These are phyloP conservation scores for Cyprinodon variegatus DNA, from an alignment of 2,113 vertebrate genomes.

Conservation along the genomic window DNA sequence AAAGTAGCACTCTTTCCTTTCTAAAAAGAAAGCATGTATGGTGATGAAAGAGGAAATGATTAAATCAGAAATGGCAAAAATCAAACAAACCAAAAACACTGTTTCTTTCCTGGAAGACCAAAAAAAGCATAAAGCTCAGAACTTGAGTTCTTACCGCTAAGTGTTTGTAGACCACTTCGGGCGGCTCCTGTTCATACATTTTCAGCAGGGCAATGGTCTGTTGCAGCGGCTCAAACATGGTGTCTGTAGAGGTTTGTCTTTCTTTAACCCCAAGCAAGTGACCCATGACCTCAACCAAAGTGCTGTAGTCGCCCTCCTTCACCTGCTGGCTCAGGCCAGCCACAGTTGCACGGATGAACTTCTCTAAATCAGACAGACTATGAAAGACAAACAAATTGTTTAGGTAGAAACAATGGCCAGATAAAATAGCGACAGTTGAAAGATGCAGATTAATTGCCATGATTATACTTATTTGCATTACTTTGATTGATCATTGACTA, in stretches of 20 bases:
- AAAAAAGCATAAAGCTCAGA: background rate
- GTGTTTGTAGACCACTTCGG: conserved; percentile 85
- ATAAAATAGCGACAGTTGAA: background rate
- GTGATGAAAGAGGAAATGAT: conserved; percentile 7
- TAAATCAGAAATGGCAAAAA: conserved; percentile 11
- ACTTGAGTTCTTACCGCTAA: conserved; percentile 81
- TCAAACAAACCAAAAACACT: background rate
- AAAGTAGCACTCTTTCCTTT: no score
- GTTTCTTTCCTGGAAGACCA: background rate
- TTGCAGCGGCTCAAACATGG: conserved; percentile 92
- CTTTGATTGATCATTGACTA: no score
- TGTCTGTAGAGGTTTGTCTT: conserved; percentile 82
- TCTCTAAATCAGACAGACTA: conserved; percentile 88
- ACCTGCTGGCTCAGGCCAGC: conserved; percentile 82
- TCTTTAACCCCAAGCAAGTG: conserved; percentile 91
- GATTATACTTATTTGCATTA: no score
- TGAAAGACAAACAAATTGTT: background rate
- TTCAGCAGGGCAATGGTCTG: conserved; percentile 89
- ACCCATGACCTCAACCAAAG: conserved; percentile 88
- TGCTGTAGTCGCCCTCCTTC: conserved; percentile 84
- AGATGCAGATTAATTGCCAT: no score
- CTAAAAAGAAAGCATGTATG: no score
- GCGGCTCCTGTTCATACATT: conserved; percentile 88
- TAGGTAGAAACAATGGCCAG: background rate
- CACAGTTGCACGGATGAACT: conserved; percentile 80